These are phyloP conservation scores for Phenacoccus solenopsis DNA, from an alignment of 1,140 invertebrate genomes.

Conservation along the genomic window DNA sequence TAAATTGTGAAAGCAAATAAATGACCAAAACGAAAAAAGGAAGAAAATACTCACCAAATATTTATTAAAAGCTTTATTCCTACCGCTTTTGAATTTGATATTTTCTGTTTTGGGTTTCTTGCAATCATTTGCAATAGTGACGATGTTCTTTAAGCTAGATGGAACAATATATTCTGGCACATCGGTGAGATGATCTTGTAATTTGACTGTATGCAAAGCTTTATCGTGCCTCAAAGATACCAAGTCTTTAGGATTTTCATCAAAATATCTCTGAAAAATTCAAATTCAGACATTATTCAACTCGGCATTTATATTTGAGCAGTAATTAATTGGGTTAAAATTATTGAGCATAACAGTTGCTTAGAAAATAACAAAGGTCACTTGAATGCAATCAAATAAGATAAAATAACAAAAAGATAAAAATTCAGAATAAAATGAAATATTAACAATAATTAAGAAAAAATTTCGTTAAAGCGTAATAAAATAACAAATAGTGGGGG, in stretches of 20 bases:
- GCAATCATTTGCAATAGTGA: slow-evolving; percentile 17
- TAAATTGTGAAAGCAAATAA: background rate
- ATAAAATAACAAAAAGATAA: background rate
- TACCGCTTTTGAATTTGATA: slow-evolving; percentile 13
- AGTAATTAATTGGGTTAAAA: too few relatives aligned
- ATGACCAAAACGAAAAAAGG: background rate
- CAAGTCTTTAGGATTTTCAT: slow-evolving; percentile 85
- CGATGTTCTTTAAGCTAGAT: slow-evolving; percentile 40
- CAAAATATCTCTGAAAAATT: slow-evolving; percentile 64
- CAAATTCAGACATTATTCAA: background rate
- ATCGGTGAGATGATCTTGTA: slow-evolving; percentile 75
- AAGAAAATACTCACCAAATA: background rate
- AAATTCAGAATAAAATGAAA: background rate
- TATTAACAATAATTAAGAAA: too few relatives aligned
- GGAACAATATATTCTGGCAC: slow-evolving; percentile 92
- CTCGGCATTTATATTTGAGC: too few relatives aligned
- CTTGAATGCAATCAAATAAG: background rate
- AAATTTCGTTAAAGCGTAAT: too few relatives aligned
- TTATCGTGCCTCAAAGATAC: slow-evolving; percentile 84
- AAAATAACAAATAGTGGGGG: too few relatives aligned
- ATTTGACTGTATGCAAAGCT: slow-evolving; percentile 68
- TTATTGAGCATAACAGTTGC: too few relatives aligned
- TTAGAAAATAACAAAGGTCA: background rate
- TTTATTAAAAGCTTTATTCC: slow-evolving; percentile 15
- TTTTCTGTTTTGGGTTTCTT: slow-evolving; percentile 19